Percentiles rank a stretch among this genome's conserved stretches.
Evolutionary conservation across 2,113 vertebrate species (phyloP).

Genomic region (Hydrochoerus hydrochaeris): DNA sequence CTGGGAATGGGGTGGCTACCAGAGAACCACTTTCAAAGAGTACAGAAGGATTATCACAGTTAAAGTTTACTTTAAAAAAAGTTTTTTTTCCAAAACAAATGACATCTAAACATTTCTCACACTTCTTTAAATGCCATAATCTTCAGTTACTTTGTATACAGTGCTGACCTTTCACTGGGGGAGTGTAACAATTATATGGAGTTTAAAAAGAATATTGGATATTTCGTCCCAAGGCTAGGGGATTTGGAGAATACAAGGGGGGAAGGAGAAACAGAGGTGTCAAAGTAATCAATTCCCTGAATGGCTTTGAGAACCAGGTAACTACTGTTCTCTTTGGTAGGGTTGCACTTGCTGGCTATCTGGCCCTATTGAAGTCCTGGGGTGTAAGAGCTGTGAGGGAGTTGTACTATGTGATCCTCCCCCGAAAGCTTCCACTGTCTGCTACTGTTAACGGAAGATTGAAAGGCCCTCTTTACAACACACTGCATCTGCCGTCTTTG

Average conservation of each 20-base stretch:
- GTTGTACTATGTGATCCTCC: constrained; percentile 56
- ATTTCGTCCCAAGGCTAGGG: not conserved
- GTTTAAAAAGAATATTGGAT: not conserved
- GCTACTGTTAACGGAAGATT: not conserved
- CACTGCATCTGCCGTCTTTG: not conserved
- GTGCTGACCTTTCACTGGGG: not conserved
- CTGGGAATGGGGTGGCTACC: not conserved
- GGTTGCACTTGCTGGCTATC: constrained; percentile 34
- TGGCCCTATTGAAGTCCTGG: constrained; percentile 5
- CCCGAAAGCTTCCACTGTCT: not conserved
- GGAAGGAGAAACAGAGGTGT: not conserved
- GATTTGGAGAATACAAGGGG: not conserved
- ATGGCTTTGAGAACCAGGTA: not conserved
- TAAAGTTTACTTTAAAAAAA: not conserved
- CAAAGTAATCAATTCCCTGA: not conserved
- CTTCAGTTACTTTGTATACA: not conserved
- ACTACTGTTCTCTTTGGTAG: not conserved
- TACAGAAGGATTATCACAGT: not conserved
- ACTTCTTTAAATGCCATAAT: not conserved
- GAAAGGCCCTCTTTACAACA: not conserved
- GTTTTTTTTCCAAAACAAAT: not conserved
- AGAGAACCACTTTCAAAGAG: not conserved
- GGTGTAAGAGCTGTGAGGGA: constrained; percentile 37
- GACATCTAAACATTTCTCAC: not conserved
- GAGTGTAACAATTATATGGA: not conserved